Percentiles rank a stretch among this genome's conserved stretches.
These are phyloP conservation scores for Agrenia bidenticulata DNA, from an alignment of 2,888 invertebrate species.

Conservation along the genomic window DNA sequence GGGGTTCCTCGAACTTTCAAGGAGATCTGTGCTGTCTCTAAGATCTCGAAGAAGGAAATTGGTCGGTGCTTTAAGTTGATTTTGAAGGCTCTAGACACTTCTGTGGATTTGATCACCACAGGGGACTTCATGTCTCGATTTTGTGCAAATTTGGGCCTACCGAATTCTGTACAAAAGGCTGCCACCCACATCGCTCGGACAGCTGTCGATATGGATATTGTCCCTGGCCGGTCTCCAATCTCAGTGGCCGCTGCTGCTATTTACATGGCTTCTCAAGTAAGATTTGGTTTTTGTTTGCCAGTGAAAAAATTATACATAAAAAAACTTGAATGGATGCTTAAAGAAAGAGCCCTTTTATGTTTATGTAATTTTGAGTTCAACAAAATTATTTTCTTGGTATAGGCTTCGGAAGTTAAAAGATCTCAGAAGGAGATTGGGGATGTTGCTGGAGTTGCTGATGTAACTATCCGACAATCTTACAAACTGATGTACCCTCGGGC, in stretches of 20 bases:
- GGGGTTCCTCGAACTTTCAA: slow-evolving; percentile 98
- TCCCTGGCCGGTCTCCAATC: slow-evolving; percentile 96
- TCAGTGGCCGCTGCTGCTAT: slow-evolving; percentile 99
- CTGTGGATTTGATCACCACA: slow-evolving; percentile 95
- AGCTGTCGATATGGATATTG: slow-evolving; percentile 95
- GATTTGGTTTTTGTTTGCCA: slow-evolving; percentile 11
- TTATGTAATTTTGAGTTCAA: neutral
- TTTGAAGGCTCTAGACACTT: slow-evolving; percentile 91
- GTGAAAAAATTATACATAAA: neutral
- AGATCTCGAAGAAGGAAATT: slow-evolving; percentile 98
- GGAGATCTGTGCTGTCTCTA: slow-evolving; percentile 98
- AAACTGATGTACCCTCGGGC: slow-evolving; percentile 96
- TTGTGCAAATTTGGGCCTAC: slow-evolving; percentile 86
- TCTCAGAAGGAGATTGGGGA: slow-evolving; percentile 98
- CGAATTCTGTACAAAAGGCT: slow-evolving; percentile 85
- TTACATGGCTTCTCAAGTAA: slow-evolving; percentile 96
- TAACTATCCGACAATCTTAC: slow-evolving; percentile 95
- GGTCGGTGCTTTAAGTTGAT: slow-evolving; percentile 97
- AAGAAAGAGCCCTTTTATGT: neutral
- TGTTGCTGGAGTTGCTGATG: slow-evolving; percentile 97
- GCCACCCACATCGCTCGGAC: slow-evolving; percentile 96
- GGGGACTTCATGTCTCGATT: slow-evolving; percentile 99
- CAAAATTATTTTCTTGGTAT: slow-evolving; percentile 32
- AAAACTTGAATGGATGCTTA: neutral
- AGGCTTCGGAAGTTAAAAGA: slow-evolving; percentile 89